Evolutionary conservation across 2,888 invertebrate species (phyloP).

Genomic region (Caenorhabditis doughertyi): DNA sequence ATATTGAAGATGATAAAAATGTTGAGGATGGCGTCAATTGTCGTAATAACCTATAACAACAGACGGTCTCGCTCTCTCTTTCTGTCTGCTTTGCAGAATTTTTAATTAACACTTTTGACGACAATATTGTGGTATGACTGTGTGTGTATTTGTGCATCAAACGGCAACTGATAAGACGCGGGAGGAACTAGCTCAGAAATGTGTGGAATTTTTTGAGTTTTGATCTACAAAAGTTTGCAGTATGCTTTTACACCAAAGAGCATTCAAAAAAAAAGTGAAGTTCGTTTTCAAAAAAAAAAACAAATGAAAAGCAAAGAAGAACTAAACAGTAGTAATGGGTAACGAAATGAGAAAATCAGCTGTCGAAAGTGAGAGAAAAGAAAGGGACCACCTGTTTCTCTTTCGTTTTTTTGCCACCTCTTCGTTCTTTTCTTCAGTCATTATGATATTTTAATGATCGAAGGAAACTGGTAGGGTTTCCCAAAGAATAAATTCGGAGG

Average conservation of each 20-base stretch:
- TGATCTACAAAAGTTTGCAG: conserved; percentile 10
- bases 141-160: conserved; percentile 1
- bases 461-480: too few species aligned
- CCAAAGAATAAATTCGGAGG: background rate
- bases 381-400: conserved; percentile 42
- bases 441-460: too few species aligned
- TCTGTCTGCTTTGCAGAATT: conserved; percentile 27
- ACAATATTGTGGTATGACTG: conserved; percentile 19
- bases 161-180: conserved; percentile 16
- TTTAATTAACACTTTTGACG: conserved; percentile 26
- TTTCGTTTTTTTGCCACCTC: conserved; percentile 43
- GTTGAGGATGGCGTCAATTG: conserved; percentile 43
- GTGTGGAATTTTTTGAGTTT: conserved; percentile 15
- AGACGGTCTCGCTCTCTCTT: too few species aligned
- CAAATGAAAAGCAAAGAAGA: conserved; percentile 1
- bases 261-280: too few species aligned
- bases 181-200: background rate
- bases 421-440: conserved; percentile 13
- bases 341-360: conserved; percentile 25
- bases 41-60: conserved; percentile 40
- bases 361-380: conserved; percentile 8
- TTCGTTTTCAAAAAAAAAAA: background rate
- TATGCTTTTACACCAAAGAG: background rate
- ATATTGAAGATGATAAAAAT: conserved; percentile 27
- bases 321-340: conserved; percentile 36